Percentiles rank a stretch among this genome's conserved stretches.
These are phyloP conservation scores for Bedellia somnulentella DNA, from an alignment of 2,888 invertebrate genomes.

Conservation along the genomic window DNA sequence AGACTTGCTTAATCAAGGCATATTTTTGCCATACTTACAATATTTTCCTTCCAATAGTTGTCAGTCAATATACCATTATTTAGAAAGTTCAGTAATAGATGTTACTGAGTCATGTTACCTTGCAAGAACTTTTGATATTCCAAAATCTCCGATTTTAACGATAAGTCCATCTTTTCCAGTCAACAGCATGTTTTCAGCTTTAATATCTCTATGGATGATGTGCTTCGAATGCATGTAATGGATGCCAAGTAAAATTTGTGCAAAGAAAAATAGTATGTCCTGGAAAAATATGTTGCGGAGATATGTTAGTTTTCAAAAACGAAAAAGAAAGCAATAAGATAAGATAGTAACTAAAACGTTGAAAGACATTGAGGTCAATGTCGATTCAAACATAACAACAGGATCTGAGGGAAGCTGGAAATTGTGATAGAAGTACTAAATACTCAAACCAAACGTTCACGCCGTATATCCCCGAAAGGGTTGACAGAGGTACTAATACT, in stretches of 20 bases:
- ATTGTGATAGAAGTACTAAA: no score
- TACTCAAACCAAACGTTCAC: no score
- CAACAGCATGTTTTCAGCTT: constrained; percentile 81
- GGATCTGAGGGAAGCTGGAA: no score
- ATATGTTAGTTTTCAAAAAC: background rate
- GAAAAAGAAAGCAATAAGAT: background rate
- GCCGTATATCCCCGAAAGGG: no score
- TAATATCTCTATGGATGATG: constrained; percentile 82
- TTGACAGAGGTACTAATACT: no score
- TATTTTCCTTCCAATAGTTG: no score
- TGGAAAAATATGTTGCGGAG: constrained; percentile 28
- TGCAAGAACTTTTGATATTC: constrained; percentile 74
- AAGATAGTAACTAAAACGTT: no score
- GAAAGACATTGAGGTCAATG: no score
- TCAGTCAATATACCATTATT: no score
- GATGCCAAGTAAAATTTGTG: constrained; percentile 75
- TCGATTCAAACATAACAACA: no score
- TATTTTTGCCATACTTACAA: no score
- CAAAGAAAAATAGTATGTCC: constrained; percentile 69
- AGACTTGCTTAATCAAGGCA: no score
- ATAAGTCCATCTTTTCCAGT: constrained; percentile 68
- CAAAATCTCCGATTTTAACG: constrained; percentile 84
- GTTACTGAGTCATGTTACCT: constrained; percentile 34
- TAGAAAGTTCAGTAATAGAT: background rate
- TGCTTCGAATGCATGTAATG: constrained; percentile 78